Base-by-base conservation (phyloP, 2,888 invertebrate genomes). In the Salticus scenicus region DNA sequence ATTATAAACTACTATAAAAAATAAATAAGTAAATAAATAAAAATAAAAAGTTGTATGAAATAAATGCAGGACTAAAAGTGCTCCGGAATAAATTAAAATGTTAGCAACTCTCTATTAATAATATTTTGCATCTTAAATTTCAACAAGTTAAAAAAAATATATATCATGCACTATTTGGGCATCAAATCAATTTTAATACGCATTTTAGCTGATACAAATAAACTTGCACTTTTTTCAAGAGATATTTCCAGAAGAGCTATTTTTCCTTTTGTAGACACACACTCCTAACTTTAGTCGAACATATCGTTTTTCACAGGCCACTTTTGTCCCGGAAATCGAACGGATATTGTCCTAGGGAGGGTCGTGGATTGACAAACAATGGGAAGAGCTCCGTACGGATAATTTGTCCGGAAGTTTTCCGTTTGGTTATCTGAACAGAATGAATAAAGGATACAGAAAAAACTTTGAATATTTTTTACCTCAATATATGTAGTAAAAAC, bases 331-430 rank as follows among this genome's bases (percentile, higher is more conserved):
- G 84, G 84, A 84, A 84, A 84, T 84, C 47, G 78, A 76, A 78
- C 84, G 84, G 84, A 84, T 84, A 84, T 84, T 84, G 73, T 72
- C 78, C 51, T 64, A 69, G 76, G 77, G 77, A 77, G 76, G 70
- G 71, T 7, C 24, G 20, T 64, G 47, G n/a, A 37, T 51, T 28
- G 37, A 31, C 82, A 83, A 83, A 83, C 82, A 83, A 83, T 76
- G 51, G 42, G 67, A 67, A 24, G 64, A 20, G 73, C 33, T 47
- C 66, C 37, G 63, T 33, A 73, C 73, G 84, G 78, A 84, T 84
- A 84, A 84, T 84, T 84, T 84, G 63, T 28, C 84, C 77, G 84
- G 84, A 84, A 84, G 84, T 84, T 84, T 77, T 67, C 66, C 37
- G 47, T 27, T 57, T 24, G 69, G 33, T 30, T 30, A 71, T 42